Conservation (phyloP, 2,797 vertebrate genomes). For the Notolabrus celidotus region DNA sequence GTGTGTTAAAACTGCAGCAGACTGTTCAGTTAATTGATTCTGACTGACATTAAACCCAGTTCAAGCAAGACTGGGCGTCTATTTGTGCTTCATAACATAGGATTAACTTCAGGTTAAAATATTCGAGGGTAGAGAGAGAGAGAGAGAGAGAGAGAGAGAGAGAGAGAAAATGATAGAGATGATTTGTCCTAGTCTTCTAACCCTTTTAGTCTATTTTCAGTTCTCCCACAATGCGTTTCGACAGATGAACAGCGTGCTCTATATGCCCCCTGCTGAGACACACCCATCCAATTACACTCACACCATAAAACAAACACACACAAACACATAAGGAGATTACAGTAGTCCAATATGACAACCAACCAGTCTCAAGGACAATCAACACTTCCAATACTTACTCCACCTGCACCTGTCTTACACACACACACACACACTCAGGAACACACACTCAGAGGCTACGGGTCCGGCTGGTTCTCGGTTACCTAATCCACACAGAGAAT, state of each 20-base stretch:
- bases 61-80: too few species aligned
- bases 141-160: background rate
- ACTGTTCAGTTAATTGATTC: conserved; percentile 5
- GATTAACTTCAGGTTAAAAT: conserved; percentile 5
- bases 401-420: conserved; percentile 3
- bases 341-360: conserved; percentile 64
- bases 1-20: background rate
- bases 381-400: conserved; percentile 32
- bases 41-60: background rate
- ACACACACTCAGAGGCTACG: background rate
- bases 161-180: background rate
- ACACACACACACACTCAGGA: background rate
- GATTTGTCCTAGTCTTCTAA: conserved; percentile 52
- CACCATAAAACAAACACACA: conserved; percentile 2
- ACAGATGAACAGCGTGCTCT: conserved; percentile 50
- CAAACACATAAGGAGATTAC: conserved; percentile 84
- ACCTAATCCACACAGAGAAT: background rate
- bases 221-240: conserved; percentile 70
- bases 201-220: conserved; percentile 60
- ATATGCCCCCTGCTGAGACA: conserved; percentile 30
- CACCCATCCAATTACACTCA: conserved; percentile 14
- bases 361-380: conserved; percentile 72
- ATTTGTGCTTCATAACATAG: too few species aligned
- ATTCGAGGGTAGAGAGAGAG: too few species aligned
- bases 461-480: background rate